Percentiles rank a stretch among this genome's conserved stretches.
These are phyloP conservation scores for Epinephelus malabaricus DNA, from an alignment of 2,797 vertebrate genomes.

Conservation along the genomic window DNA sequence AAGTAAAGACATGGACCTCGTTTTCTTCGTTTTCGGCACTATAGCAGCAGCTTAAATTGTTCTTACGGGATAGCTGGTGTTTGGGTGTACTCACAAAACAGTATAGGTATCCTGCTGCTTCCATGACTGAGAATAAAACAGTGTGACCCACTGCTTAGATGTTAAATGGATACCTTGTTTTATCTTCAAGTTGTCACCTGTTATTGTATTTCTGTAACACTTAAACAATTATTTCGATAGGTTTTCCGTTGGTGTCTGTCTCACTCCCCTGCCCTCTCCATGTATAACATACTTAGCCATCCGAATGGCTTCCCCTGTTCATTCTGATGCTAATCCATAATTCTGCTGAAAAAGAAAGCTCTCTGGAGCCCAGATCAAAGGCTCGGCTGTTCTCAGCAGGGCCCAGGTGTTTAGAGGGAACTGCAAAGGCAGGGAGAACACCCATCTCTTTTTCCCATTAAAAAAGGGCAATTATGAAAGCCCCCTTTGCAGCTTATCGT, in stretches of 20 bases:
- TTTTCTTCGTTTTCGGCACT: neutral
- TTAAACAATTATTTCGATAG: neutral
- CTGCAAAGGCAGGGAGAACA: slow-evolving; percentile 42
- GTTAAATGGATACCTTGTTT: neutral
- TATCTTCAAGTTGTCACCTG: neutral
- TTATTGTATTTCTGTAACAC: neutral
- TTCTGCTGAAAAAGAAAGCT: slow-evolving; percentile 55
- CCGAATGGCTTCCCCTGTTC: slow-evolving; percentile 32
- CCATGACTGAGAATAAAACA: neutral
- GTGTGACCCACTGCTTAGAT: neutral
- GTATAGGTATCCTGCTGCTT: neutral
- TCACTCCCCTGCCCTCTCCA: neutral
- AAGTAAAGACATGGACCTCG: neutral
- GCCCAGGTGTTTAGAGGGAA: slow-evolving; percentile 66
- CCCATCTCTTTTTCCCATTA: slow-evolving; percentile 39
- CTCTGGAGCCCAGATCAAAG: slow-evolving; percentile 74
- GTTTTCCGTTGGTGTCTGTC: neutral
- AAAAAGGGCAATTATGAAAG: slow-evolving; percentile 57
- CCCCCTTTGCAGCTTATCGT: slow-evolving; percentile 24
- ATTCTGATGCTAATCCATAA: slow-evolving; percentile 71
- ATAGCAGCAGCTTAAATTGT: neutral
- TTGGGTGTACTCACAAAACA: neutral
- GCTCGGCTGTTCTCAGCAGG: slow-evolving; percentile 34
- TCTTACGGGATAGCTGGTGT: neutral
- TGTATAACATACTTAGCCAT: slow-evolving; percentile 31